A percentile compares a stretch with the other conserved stretches of the same genome.
phyloP scores from a whole-genome alignment of 1,140 invertebrate genomes.

The Atta colombica region DNA sequence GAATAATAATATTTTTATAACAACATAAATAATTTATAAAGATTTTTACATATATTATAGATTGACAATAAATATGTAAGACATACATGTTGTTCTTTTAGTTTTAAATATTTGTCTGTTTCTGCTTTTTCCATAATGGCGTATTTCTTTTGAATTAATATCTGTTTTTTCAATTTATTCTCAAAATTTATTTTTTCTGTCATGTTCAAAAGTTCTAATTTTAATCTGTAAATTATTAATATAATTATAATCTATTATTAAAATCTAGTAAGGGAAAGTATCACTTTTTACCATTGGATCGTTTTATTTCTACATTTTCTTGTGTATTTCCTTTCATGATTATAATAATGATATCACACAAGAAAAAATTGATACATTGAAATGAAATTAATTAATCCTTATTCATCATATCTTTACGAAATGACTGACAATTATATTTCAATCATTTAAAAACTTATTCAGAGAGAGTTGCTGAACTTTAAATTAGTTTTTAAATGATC shows the following conservation, averaged over 20 bases:
- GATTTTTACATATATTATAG: not conserved
- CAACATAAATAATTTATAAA: too few species aligned
- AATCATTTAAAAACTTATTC: too few species aligned
- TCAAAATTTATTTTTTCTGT: constrained; percentile 96
- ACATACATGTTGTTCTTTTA: constrained; percentile 95
- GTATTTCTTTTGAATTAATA: constrained; percentile 97
- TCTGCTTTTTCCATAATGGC: constrained; percentile 98
- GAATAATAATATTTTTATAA: not conserved
- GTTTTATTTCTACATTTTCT: too few species aligned
- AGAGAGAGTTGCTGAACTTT: too few species aligned
- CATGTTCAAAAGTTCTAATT: constrained; percentile 86
- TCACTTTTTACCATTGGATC: too few species aligned
- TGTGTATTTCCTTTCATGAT: too few species aligned
- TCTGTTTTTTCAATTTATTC: constrained; percentile 94
- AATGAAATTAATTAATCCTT: too few species aligned
- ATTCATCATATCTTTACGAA: too few species aligned
- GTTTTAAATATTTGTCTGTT: constrained; percentile 96
- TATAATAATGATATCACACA: too few species aligned
- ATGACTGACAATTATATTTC: too few species aligned
- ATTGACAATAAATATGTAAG: not conserved
- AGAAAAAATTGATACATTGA: too few species aligned
- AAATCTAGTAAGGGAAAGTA: not conserved
- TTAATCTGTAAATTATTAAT: constrained; percentile 18
- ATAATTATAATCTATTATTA: not conserved
- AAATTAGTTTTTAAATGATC: too few species aligned